Evolutionary conservation across 2,113 vertebrate species (phyloP).

Genomic region (Myrmecobius fasciatus): DNA sequence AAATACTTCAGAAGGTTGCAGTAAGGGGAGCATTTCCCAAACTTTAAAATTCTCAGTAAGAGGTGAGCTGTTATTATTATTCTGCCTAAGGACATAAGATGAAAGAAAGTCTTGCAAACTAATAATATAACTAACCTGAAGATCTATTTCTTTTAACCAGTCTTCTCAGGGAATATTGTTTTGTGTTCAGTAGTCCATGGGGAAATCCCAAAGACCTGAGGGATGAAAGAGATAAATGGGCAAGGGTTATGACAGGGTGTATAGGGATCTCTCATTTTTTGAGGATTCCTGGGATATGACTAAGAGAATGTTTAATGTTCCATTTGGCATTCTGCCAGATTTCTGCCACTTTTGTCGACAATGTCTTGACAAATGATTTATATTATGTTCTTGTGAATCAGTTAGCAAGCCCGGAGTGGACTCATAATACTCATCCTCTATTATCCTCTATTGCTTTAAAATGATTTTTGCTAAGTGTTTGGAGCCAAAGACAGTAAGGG

Average conservation of each 20-base stretch:
- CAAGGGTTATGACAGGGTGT: constrained; percentile 61
- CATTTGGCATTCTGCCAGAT: constrained; percentile 74
- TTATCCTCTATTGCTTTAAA: constrained; percentile 67
- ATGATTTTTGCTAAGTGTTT: constrained; percentile 71
- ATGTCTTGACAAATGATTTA: constrained; percentile 75
- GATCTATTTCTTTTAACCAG: constrained; percentile 64
- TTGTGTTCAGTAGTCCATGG: constrained; percentile 61
- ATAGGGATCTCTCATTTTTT: constrained; percentile 60
- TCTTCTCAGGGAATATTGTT: constrained; percentile 63
- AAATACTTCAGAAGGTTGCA: neutral
- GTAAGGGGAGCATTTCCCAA: neutral
- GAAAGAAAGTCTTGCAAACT: constrained; percentile 52
- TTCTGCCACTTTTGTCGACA: constrained; percentile 77
- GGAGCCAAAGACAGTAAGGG: constrained; percentile 58
- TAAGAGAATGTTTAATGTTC: constrained; percentile 67
- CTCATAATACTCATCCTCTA: constrained; percentile 70
- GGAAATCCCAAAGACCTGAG: constrained; percentile 47
- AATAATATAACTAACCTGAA: constrained; percentile 55
- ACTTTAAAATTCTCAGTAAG: neutral
- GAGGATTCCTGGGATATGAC: constrained; percentile 69
- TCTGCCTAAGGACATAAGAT: constrained; percentile 69
- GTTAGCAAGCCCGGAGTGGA: constrained; percentile 65
- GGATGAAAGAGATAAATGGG: constrained; percentile 61
- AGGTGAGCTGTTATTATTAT: neutral
- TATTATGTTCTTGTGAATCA: constrained; percentile 66